Base-by-base conservation (phyloP, 1,140 invertebrate genomes). In the Drosophila sulfurigaster region DNA sequence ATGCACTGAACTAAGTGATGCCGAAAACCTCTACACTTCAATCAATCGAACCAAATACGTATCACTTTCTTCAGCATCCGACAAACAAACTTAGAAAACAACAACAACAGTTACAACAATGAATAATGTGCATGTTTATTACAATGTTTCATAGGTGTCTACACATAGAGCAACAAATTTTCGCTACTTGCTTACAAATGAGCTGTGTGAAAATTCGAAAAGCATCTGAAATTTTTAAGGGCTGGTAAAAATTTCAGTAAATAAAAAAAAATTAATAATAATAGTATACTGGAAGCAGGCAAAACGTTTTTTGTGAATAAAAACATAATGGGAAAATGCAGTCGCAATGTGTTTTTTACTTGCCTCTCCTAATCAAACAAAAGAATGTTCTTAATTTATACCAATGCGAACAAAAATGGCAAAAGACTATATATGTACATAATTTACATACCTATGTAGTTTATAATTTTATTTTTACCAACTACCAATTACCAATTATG, bases 231-330 rank as follows among this genome's bases (percentile, higher is more conserved):
- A 79, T 91, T 91, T 89, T 91, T 91, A 86, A 75, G 89, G 87
- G 91, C 83, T 92, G 82, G 83, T 82, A 91, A 92, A 78, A 63
- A 79, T 80, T 91, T 90, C 86, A 90, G 90, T 76, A 71, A 13
- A 43, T 30, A 54, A 49, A 56, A 38, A 54, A 41, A 60, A 25
- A 25, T 25, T 25, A 25, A 25, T 25, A 25, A 25, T 25, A 25
- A 4, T 25, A 25, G 20, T 13, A 45, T n/a, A 10, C 10, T 38
- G 35, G 35, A 38, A 45, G 10, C 20, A 49, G 11, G 16, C 48
- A n/a, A 41, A 41, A 56, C 13, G 3, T 45, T 72, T 72, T 49
- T 46, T 63, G 20, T 25, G 41, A 77, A 79, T 79, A 77, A 87
- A 86, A 58, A 38, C n/a, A 16, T 85, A 71, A 6, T 32, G 51